These are phyloP conservation scores for Penaeus indicus DNA, from an alignment of 1,140 invertebrate genomes.

Conservation along the genomic window DNA sequence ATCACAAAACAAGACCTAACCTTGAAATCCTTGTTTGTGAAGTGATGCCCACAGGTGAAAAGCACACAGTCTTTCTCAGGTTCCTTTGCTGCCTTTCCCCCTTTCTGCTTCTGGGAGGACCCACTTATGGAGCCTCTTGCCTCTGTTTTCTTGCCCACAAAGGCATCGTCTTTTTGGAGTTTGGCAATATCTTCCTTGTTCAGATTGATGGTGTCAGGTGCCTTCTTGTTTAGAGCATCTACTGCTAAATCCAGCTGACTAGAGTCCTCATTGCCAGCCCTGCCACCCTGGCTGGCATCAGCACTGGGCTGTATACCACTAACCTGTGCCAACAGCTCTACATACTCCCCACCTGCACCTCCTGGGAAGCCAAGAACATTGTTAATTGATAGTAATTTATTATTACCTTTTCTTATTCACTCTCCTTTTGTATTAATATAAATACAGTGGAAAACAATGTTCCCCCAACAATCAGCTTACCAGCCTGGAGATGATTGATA, in stretches of 20 bases:
- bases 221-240: constrained; percentile 45
- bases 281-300: constrained; percentile 9
- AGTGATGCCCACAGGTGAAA: constrained; percentile 63
- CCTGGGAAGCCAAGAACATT: constrained; percentile 16
- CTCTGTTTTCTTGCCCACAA: constrained; percentile 13
- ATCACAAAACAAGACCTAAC: not conserved
- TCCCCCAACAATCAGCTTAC: constrained; percentile 26
- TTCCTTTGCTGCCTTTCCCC: constrained; percentile 28
- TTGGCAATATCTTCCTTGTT: constrained; percentile 28
- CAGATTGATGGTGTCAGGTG: constrained; percentile 47
- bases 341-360: constrained; percentile 52
- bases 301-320: constrained; percentile 20
- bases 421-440: not conserved
- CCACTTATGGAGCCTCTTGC: constrained; percentile 36
- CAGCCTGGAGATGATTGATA: constrained; percentile 58
- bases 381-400: not conserved
- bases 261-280: constrained; percentile 7
- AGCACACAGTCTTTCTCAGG: constrained; percentile 61
- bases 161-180: constrained; percentile 37
- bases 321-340: constrained; percentile 44
- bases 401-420: not conserved
- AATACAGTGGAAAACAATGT: not conserved
- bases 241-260: constrained; percentile 40
- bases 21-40: constrained; percentile 62
- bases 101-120: constrained; percentile 34